Base-by-base conservation (phyloP, 2,888 invertebrate species). In the Erebia epiphron region DNA sequence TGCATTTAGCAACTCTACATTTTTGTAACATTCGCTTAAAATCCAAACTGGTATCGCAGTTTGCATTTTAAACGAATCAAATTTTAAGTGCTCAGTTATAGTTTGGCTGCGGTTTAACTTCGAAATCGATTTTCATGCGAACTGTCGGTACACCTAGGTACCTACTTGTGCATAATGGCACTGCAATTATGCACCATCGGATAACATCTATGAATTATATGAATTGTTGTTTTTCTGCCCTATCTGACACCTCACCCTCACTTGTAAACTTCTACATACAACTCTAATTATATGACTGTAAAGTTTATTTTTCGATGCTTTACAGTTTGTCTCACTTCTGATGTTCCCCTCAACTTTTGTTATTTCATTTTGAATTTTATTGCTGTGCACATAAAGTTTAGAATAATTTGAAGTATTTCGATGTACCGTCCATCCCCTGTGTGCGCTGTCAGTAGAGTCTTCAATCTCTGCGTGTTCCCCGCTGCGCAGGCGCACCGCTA, bases 171-270 rank as follows among this genome's bases (percentile, higher is more conserved):
- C 52, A 60, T 64, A 69, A 63, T 65, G 67, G 73, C 64, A 61
- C 68, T 52, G 69, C 67, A 71, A 73, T 69, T 71, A 73, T 58
- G 50, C 65, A 50, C 60, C 63, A 41, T 18, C 46, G 69, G 72
- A 73, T 73, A 73, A 26, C 50, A 72, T 73, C 73, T 68, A 67
- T 56, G 67, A 73, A 61, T 69, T 69, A 64, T 71, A 67, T 54
- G 54, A 63, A 65, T 64, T 72, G 72, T 73, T 67, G 63, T 69
- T 69, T 71, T 67, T 72, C 64, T 65, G 64, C 69, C 16, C 60
- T n/a, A 49, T 61, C 21, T 18, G 56, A 54, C 54, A 54, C 54
- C 43, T 57, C 26, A 58, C 65, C 58, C 41, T 16, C 46, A 49
- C 49, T 7, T 14, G 4, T n/a, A 11, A 3, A 1, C 14, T 26